Conservation (phyloP, 2,888 invertebrate genomes). For the Eilema caniola region DNA sequence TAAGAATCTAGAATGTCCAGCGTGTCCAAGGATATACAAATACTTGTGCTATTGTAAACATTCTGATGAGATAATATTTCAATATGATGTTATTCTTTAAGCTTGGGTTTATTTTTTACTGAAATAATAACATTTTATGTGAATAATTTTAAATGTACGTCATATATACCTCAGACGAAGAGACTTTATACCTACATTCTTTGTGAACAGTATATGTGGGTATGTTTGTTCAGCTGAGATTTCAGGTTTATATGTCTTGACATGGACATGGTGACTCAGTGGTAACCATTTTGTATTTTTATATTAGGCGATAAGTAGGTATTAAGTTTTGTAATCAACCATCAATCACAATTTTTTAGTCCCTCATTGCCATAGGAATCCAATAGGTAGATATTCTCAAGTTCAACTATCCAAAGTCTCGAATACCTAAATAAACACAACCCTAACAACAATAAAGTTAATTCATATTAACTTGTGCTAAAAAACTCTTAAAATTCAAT, state of each 20-base stretch:
- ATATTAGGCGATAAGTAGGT: not conserved
- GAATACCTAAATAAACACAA: too few species aligned
- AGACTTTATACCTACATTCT: not conserved
- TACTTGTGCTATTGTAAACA: not conserved
- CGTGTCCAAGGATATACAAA: constrained; percentile 4
- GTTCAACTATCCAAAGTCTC: too few species aligned
- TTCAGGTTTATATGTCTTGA: constrained; percentile 29
- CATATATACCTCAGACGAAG: not conserved
- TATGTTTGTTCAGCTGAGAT: constrained; percentile 47
- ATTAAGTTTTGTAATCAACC: too few species aligned
- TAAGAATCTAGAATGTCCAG: not conserved
- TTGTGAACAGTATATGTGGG: constrained; percentile 17
- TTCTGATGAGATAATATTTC: not conserved
- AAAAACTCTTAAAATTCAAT: too few species aligned
- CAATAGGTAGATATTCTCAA: too few species aligned
- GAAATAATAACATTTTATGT: not conserved
- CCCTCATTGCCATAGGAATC: too few species aligned
- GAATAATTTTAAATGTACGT: not conserved
- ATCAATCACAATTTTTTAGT: too few species aligned
- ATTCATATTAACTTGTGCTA: too few species aligned
- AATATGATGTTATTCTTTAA: not conserved
- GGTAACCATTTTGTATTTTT: constrained; percentile 26
- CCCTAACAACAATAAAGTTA: too few species aligned
- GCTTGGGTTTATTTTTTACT: not conserved
- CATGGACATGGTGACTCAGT: constrained; percentile 40